phyloP scores from a whole-genome alignment of 2,888 invertebrate genomes.

The Graphium colonna region DNA sequence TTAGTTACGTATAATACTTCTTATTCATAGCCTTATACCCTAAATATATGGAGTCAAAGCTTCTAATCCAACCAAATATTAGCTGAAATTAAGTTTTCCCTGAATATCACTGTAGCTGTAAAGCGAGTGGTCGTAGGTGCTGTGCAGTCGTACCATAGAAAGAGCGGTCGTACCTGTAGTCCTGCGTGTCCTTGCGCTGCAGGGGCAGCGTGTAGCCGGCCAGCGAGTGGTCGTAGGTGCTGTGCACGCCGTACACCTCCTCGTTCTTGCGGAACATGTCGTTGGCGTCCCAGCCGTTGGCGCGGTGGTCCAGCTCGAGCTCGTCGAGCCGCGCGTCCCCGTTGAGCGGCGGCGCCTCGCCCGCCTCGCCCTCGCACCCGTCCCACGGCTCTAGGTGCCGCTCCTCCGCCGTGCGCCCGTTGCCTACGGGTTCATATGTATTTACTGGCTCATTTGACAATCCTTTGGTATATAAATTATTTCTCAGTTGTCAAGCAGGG shows the following conservation, averaged over 20 bases:
- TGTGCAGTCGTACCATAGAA: background rate
- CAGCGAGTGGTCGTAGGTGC: slow-evolving; percentile 94
- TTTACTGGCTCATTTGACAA: too few relatives aligned
- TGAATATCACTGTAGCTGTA: too few relatives aligned
- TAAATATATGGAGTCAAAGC: too few relatives aligned
- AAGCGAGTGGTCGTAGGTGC: too few relatives aligned
- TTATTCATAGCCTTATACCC: too few relatives aligned
- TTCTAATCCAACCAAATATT: too few relatives aligned
- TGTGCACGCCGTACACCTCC: slow-evolving; percentile 92
- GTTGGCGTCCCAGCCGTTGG: slow-evolving; percentile 97
- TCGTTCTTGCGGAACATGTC: slow-evolving; percentile 98
- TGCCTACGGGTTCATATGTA: slow-evolving; percentile 52
- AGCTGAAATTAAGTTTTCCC: too few relatives aligned
- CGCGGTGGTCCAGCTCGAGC: slow-evolving; percentile 85
- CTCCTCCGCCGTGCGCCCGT: slow-evolving; percentile 77
- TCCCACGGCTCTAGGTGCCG: slow-evolving; percentile 96
- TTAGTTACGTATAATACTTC: too few relatives aligned
- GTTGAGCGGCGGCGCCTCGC: slow-evolving; percentile 74
- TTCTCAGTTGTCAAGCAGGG: too few relatives aligned
- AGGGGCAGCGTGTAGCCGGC: slow-evolving; percentile 95
- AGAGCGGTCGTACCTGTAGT: slow-evolving; percentile 82
- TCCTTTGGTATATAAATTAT: too few relatives aligned
- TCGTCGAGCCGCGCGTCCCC: slow-evolving; percentile 83
- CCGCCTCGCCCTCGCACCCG: slow-evolving; percentile 74
- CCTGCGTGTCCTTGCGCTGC: slow-evolving; percentile 91